Evolutionary conservation across 2,797 vertebrate genomes (phyloP), one percentile per base, ranked within the genome.

Genomic region (Anguilla obscura): DNA sequence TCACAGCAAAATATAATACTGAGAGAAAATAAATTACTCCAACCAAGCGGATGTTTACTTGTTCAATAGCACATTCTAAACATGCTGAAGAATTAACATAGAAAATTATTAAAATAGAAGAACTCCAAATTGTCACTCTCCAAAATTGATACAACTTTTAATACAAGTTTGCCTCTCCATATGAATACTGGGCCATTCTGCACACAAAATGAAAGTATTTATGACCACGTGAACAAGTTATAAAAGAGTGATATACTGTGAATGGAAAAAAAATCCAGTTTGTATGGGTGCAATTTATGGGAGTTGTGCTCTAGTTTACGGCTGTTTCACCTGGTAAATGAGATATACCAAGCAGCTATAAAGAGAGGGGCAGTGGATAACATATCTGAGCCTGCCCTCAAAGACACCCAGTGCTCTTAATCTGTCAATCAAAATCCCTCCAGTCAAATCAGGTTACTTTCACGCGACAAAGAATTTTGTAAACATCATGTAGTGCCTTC

Each of bases 381-480:
- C 27, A 58, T 87, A 36, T 54, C 48, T 87, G 88, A 93, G 90
- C 86, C 88, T 80, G 9, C 86, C 91, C 21, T 76, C 3, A 36
- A 88, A 90, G 91, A 88, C 91, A 94, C 95, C 94, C 95, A 95
- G 94, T 91, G 94, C 92, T 94, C 94, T 91, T 93, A 90, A 95
- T 95, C 92, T 94, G 95, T 95, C 95, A 95, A 90, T 96, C 95
- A 95, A 92, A 94, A 92, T 90, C 92, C 89, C 92, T 92, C 5
- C 18, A 45, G 33, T 36, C 36, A 45, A 79, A 40, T 16, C 33
- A 45, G 74, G 10, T 21, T 40, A 45, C 33, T 40, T 79, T 40
- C 30, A 36, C 71, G 14, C 33, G 12, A 79, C 74, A 40, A 45
- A 79, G 6, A 93, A 92, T 91, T 92, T 90, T 93, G 90, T 12